These are phyloP conservation scores for Alloplasta piceator DNA, from an alignment of 2,888 invertebrate species.

Conservation along the genomic window DNA sequence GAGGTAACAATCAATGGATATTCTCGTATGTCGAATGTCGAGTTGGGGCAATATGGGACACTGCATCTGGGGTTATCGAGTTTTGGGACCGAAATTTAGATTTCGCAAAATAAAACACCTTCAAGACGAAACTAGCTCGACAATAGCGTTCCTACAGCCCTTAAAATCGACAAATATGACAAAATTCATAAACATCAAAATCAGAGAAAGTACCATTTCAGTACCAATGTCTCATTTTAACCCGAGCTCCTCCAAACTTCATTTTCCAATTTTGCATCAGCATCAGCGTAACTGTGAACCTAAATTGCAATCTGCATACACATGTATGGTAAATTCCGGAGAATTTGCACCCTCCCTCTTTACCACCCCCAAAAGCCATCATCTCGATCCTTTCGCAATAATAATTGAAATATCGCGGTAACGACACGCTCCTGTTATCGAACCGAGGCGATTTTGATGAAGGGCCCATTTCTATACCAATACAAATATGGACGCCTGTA, in stretches of 20 bases:
- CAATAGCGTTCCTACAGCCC: too few species aligned
- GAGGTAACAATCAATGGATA: too few species aligned
- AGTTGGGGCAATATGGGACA: too few species aligned
- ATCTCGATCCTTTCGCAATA: conserved; percentile 4
- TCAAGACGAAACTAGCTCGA: too few species aligned
- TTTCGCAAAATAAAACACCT: too few species aligned
- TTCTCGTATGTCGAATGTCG: too few species aligned
- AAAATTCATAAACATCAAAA: too few species aligned
- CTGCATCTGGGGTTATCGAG: too few species aligned
- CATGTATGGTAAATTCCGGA: neutral
- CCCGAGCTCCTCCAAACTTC: neutral
- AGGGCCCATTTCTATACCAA: conserved; percentile 5
- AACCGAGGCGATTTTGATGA: conserved; percentile 50
- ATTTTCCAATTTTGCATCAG: conserved; percentile 3
- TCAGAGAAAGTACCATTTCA: neutral
- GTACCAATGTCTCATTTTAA: neutral
- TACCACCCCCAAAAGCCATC: conserved; percentile 12
- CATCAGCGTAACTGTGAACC: conserved; percentile 14
- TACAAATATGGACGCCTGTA: neutral
- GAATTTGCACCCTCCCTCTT: neutral
- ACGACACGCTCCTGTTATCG: conserved; percentile 52
- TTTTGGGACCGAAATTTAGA: too few species aligned
- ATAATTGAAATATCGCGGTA: conserved; percentile 62
- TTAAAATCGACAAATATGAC: too few species aligned
- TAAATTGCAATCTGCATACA: conserved; percentile 29